These are phyloP conservation scores for Drosophila bunnanda DNA, from an alignment of 2,888 invertebrate species.

Conservation along the genomic window DNA sequence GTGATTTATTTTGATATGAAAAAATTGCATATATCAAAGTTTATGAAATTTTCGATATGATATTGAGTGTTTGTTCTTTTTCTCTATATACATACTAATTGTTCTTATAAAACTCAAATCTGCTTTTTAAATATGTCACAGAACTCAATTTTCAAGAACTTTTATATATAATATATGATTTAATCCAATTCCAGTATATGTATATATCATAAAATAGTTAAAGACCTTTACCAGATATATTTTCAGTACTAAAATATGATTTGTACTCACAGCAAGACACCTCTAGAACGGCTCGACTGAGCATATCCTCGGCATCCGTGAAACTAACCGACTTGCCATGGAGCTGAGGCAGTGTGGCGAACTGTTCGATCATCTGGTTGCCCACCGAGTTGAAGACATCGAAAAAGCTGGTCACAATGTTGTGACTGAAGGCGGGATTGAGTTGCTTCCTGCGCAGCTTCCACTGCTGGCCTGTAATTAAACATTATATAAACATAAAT, in stretches of 20 bases:
- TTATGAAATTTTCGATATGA: no score
- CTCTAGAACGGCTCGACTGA: constrained; percentile 82
- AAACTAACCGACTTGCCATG: constrained; percentile 65
- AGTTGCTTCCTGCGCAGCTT: constrained; percentile 82
- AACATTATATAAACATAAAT: background rate
- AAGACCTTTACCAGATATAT: background rate
- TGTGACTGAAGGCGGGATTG: constrained; percentile 82
- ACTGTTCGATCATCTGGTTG: constrained; percentile 74
- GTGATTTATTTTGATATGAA: no score
- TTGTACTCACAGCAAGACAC: constrained; percentile 81
- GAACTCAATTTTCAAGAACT: no score
- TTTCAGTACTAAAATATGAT: rapidly evolving
- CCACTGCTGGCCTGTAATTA: constrained; percentile 79
- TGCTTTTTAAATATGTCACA: no score
- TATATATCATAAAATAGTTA: background rate
- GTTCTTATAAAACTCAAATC: no score
- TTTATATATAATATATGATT: no score
- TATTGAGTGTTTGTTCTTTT: no score
- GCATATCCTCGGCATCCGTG: constrained; percentile 80
- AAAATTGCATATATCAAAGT: no score
- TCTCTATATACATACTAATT: no score
- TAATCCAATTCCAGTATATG: no score
- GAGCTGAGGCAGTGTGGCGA: constrained; percentile 58
- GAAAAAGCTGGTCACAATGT: constrained; percentile 79
- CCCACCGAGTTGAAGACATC: constrained; percentile 81